Base-by-base conservation (phyloP, 2,113 vertebrate species). In the Calypte anna region DNA sequence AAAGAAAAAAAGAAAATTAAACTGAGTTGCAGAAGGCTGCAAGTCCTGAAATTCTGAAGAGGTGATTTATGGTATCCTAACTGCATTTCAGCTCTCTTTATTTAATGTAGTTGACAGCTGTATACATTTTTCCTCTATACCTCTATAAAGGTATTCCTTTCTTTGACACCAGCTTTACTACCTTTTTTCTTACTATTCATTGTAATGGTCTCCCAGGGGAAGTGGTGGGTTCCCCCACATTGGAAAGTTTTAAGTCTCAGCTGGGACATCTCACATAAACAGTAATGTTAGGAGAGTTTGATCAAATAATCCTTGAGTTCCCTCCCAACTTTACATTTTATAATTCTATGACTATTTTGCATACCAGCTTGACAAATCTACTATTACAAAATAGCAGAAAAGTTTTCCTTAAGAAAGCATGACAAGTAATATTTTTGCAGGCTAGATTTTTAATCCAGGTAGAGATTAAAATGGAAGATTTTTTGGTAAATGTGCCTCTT, bases 71-170 rank as follows among this genome's bases (percentile, higher is more conserved):
- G 9, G 15, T 90, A 61, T 54, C 78, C 83, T 59, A 79, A 51
- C 36, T 62, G 27, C 13, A 16, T 85, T 16, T 75, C 46, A 40
- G 3, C 10, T 84, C 62, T 33, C 66, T 25, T 67, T 91, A 59
- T 64, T 79, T 57, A 57, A 74, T 87, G 64, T 77, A 75, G 91
- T 30, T 94, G 95, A 91, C 68, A 73, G 72, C 38, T 53, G 15
- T 87, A 54, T 44, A 48, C 46, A 43, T 54, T 61, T 80, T 92
- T 89, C 33, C 24, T 90, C 30, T n/a, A n/a, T n/a, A n/a, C n/a
- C n/a, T 88, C 94, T 85, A 70, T 86, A 70, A 70, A 70, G 86
- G 54, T 80, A 64, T 67, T 75, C 21, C 23, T 36, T 95, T 95
- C 64, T 92, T 77, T 88, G 92, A 91, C 61, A 43, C 81, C 61